A percentile compares a stretch with the other conserved stretches of the same genome.
Evolutionary conservation across 1,140 invertebrate species (phyloP).

Genomic region (Lethrus apterus): DNA sequence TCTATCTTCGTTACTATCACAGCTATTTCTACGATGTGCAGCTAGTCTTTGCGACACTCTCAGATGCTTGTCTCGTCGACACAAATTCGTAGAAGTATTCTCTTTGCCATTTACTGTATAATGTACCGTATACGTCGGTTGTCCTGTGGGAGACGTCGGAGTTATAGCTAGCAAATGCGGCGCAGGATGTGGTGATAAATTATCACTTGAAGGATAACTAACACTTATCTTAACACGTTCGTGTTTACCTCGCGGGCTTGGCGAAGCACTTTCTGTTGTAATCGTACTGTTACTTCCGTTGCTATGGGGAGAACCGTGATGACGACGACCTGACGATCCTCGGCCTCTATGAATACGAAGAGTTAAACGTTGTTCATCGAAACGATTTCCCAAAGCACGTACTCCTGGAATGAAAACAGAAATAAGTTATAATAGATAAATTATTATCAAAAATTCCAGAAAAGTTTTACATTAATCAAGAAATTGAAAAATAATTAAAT

Average conservation of each 20-base stretch:
- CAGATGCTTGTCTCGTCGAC: conserved; percentile 40
- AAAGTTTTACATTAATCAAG: no score
- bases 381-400: conserved; percentile 54
- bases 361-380: conserved; percentile 82
- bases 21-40: conserved; percentile 34
- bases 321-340: conserved; percentile 48
- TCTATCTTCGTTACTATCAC: conserved; percentile 27
- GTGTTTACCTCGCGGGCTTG: conserved; percentile 52
- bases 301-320: conserved; percentile 50
- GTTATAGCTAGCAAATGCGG: conserved; percentile 30
- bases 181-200: conserved; percentile 50
- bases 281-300: conserved; percentile 52
- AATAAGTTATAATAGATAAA: neutral
- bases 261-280: conserved; percentile 49
- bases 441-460: no score
- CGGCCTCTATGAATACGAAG: conserved; percentile 84
- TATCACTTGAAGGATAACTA: conserved; percentile 72
- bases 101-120: conserved; percentile 48
- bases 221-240: conserved; percentile 77
- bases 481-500: no score
- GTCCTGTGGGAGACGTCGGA: conserved; percentile 40
- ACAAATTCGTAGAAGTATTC: conserved; percentile 26
- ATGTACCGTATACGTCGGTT: conserved; percentile 50
- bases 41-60: conserved; percentile 36
- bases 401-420: conserved; percentile 29